Conservation (phyloP, 2,888 invertebrate species). For the Macrophya annulata region DNA sequence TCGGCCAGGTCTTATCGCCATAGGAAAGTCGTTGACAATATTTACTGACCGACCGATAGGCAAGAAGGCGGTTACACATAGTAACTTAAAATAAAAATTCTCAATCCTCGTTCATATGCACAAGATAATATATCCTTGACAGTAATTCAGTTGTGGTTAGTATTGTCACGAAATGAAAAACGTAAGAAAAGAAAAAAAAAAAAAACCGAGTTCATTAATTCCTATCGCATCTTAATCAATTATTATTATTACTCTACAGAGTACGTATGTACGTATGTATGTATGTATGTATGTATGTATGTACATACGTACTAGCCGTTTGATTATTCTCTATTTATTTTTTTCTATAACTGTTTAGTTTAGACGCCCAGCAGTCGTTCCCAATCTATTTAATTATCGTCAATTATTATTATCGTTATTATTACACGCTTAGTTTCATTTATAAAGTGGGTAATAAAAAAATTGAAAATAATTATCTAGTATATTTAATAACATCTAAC, state of each 20-base stretch:
- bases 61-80: neutral
- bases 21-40: conserved; percentile 68
- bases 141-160: neutral
- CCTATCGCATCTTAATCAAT: too few species aligned
- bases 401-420: neutral
- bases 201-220: neutral
- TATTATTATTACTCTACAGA: too few species aligned
- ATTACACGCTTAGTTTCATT: too few species aligned
- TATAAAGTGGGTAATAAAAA: neutral
- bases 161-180: neutral
- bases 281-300: too few species aligned
- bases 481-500: too few species aligned
- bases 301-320: neutral
- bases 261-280: too few species aligned
- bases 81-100: neutral
- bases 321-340: neutral
- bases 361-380: neutral
- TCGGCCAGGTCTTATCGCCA: conserved; percentile 68
- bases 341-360: conserved; percentile 18
- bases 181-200: neutral
- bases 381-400: neutral
- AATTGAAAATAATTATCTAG: neutral
- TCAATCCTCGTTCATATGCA: neutral
- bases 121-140: neutral
- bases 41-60: conserved; percentile 63